phyloP scores from a whole-genome alignment of 2,797 vertebrate genomes.

The Linurgus olivaceus region DNA sequence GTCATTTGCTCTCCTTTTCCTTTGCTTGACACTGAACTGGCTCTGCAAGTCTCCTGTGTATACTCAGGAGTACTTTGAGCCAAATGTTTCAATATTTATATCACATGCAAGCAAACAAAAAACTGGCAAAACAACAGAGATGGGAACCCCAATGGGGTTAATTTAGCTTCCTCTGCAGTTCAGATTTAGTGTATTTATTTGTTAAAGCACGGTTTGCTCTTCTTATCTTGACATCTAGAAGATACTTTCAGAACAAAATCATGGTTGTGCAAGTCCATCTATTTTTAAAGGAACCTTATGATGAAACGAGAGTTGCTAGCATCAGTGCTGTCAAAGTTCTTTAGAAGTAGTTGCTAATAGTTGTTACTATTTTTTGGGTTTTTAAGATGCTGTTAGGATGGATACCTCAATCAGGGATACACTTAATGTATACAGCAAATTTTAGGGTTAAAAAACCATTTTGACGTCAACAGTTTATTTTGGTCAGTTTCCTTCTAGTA shows the following conservation, averaged over 20 bases:
- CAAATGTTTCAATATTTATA: conserved; percentile 54
- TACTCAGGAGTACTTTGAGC: conserved; percentile 31
- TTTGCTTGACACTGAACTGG: conserved; percentile 22
- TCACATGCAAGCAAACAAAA: conserved; percentile 20
- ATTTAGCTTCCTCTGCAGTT: conserved; percentile 36
- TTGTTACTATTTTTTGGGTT: not conserved
- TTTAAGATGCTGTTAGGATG: not conserved
- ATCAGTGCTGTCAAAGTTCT: not conserved
- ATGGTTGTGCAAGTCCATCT: not conserved
- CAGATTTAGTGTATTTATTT: not conserved
- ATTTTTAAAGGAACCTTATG: not conserved
- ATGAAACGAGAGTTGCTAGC: not conserved
- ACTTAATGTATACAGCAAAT: not conserved
- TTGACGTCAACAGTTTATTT: not conserved
- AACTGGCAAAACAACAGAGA: not conserved
- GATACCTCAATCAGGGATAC: rapidly evolving
- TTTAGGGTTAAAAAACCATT: not conserved
- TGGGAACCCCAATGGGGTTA: not conserved
- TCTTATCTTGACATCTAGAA: not conserved
- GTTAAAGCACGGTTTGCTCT: not conserved
- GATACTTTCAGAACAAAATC: not conserved
- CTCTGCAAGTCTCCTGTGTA: conserved; percentile 35
- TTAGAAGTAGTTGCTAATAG: not conserved
- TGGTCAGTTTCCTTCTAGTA: not conserved
- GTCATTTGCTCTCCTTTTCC: conserved; percentile 35